phyloP scores from a whole-genome alignment of 2,797 vertebrate genomes.

The Chloroceryle amazona region DNA sequence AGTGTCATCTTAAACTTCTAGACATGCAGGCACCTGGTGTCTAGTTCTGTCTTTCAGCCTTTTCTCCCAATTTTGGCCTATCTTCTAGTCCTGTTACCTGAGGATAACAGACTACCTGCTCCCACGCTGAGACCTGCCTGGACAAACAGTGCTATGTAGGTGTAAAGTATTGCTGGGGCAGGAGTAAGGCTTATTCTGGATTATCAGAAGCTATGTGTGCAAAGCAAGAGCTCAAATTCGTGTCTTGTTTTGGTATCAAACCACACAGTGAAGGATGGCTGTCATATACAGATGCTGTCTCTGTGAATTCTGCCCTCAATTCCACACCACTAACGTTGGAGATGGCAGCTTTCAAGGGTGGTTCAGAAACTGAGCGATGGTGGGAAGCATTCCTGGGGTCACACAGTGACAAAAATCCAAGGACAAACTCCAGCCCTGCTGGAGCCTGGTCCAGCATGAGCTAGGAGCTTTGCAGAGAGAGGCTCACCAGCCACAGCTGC shows the following conservation, averaged over 20 bases:
- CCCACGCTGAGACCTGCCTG: neutral
- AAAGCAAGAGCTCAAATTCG: neutral
- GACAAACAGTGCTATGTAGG: neutral
- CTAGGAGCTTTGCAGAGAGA: neutral
- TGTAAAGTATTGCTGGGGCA: neutral
- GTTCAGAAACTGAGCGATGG: neutral
- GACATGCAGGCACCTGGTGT: neutral
- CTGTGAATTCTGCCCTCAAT: neutral
- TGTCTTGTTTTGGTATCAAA: neutral
- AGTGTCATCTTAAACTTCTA: neutral
- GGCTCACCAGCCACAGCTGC: conserved; percentile 92
- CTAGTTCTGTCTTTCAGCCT: neutral
- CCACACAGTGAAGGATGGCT: neutral
- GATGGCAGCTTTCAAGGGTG: neutral
- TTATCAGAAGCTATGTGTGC: neutral
- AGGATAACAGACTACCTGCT: neutral
- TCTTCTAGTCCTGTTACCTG: neutral
- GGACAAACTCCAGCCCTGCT: neutral
- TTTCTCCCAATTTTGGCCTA: neutral
- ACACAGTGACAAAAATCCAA: neutral
- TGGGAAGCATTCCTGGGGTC: accelerated
- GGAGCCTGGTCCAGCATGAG: neutral
- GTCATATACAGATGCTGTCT: accelerated
- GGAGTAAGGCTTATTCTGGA: neutral
- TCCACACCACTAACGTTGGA: neutral